A percentile compares a stretch with the other conserved stretches of the same genome.
These are phyloP conservation scores for Apeltes quadracus DNA, from an alignment of 2,113 vertebrate genomes.

Conservation along the genomic window DNA sequence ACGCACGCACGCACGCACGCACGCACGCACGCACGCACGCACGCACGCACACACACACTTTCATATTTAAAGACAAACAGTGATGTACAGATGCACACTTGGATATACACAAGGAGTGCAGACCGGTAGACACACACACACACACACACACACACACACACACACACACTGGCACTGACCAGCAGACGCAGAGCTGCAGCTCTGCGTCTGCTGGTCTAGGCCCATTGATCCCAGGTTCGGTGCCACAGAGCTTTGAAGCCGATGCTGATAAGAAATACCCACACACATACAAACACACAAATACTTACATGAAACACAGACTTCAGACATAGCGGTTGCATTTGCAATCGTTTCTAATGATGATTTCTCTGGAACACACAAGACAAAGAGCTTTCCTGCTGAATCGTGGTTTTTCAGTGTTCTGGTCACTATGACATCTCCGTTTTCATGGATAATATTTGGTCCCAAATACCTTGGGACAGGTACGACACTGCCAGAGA, in stretches of 20 bases:
- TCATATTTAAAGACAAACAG: conserved; percentile 22
- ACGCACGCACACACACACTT: conserved; percentile 10
- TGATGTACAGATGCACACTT: conserved; percentile 8
- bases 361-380: not conserved
- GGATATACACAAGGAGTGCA: not conserved
- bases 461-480: too few relatives aligned
- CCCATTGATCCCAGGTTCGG: conserved; percentile 64
- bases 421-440: too few relatives aligned
- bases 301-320: conserved; percentile 28
- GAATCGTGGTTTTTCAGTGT: too few relatives aligned
- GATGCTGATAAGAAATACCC: conserved; percentile 49
- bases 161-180: conserved; percentile 7
- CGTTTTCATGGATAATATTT: too few relatives aligned
- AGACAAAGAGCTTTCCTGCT: not conserved
- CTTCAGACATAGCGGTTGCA: conserved; percentile 32
- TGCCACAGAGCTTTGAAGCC: conserved; percentile 54
- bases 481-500: too few relatives aligned
- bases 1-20: conserved; percentile 13
- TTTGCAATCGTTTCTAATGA: not conserved
- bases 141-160: conserved; percentile 5
- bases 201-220: conserved; percentile 58
- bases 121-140: not conserved
- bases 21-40: conserved; percentile 13
- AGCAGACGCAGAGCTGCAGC: conserved; percentile 3
- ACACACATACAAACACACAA: conserved; percentile 19